A percentile compares a stretch with the other conserved stretches of the same genome.
phyloP scores from a whole-genome alignment of 37 sponge, comb jelly and placozoan genomes.

The Crambe crambe region DNA sequence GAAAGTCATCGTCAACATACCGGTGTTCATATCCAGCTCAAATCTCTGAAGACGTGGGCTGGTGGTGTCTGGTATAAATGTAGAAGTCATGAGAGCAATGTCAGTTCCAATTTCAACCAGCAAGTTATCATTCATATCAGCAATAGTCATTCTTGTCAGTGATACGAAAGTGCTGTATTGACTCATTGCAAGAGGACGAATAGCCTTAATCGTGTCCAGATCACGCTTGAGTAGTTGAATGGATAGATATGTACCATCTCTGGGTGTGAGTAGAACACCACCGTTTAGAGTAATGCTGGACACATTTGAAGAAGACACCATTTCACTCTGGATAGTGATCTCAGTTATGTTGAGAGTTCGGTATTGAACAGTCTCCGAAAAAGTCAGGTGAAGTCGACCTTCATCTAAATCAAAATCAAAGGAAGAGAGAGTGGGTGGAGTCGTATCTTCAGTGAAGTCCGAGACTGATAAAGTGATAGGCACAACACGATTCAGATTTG shows the following conservation, averaged over 20 bases:
- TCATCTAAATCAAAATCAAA: conserved; percentile 73
- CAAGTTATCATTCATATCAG: conserved; percentile 74
- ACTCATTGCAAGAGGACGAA: conserved; percentile 56
- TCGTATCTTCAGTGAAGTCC: conserved; percentile 57
- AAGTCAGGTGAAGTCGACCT: conserved; percentile 64
- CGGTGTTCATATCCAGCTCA: conserved; percentile 71
- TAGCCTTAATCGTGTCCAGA: conserved; percentile 74
- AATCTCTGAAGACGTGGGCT: conserved; percentile 51
- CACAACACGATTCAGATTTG: conserved; percentile 53
- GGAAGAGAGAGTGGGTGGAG: conserved; percentile 38
- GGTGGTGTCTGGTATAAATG: conserved; percentile 70
- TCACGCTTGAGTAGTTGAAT: conserved; percentile 58
- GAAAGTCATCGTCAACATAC: conserved; percentile 66
- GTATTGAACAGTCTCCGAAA: conserved; percentile 83
- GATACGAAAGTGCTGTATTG: conserved; percentile 47
- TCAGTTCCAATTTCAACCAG: conserved; percentile 34
- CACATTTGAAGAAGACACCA: neutral
- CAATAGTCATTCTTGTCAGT: conserved; percentile 36
- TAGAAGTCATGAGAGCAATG: conserved; percentile 22
- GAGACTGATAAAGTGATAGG: conserved; percentile 34
- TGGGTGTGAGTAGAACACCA: conserved; percentile 54
- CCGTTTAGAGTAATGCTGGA: conserved; percentile 40
- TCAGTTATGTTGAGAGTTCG: conserved; percentile 48
- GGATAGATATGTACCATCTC: conserved; percentile 28
- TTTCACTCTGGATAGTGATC: conserved; percentile 61